Evolutionary conservation across 2,113 vertebrate species (phyloP).

Genomic region (Grammomys surdaster): DNA sequence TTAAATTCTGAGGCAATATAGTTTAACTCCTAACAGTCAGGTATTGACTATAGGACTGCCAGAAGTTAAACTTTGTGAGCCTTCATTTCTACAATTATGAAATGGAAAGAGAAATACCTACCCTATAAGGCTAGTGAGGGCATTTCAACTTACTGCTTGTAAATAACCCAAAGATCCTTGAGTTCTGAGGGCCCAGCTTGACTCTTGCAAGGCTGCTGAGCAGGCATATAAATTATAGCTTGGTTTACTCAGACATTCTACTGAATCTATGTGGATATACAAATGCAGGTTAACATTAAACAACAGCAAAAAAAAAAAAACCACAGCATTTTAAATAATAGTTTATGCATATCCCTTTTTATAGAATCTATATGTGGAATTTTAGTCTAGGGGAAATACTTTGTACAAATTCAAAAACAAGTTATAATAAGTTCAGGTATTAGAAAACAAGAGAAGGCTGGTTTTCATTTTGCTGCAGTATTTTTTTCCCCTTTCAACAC

Average conservation of each 20-base stretch:
- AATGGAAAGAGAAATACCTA: not conserved
- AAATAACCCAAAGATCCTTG: not conserved
- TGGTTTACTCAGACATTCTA: not conserved
- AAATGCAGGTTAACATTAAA: not conserved
- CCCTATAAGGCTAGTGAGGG: not conserved
- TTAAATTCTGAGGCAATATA: not conserved
- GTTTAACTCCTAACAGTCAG: not conserved
- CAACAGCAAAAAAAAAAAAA: not conserved
- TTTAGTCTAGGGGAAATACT: not conserved
- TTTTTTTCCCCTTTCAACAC: not conserved
- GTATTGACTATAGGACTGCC: not conserved
- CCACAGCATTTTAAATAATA: not conserved
- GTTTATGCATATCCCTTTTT: not conserved
- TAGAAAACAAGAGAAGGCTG: slow-evolving; percentile 36
- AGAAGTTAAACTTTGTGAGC: not conserved
- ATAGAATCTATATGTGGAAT: not conserved
- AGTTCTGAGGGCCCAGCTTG: no score
- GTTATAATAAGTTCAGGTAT: slow-evolving; percentile 38
- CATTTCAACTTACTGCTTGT: not conserved
- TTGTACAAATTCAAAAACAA: slow-evolving; percentile 27
- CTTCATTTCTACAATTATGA: not conserved
- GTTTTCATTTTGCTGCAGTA: slow-evolving; percentile 18
- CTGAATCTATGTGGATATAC: not conserved
- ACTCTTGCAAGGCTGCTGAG: no score
- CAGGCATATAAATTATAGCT: not conserved